phyloP scores from a whole-genome alignment of 2,797 vertebrate genomes.

The Pangasius sanitwongsei region DNA sequence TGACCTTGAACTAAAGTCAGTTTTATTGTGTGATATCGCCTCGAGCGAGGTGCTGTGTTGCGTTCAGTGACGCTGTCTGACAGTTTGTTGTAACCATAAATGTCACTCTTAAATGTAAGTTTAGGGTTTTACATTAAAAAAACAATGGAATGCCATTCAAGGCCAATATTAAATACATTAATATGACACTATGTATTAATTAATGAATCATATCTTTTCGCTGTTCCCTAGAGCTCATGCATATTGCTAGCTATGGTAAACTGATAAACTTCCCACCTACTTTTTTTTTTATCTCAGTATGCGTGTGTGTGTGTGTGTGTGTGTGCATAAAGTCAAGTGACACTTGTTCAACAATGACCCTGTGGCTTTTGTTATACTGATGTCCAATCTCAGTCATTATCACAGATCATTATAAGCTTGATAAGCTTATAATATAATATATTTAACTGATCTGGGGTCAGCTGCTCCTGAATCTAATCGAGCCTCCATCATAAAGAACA shows the following conservation, averaged over 20 bases:
- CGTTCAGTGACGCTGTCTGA: not conserved
- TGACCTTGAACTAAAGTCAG: not conserved
- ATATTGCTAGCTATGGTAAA: not conserved
- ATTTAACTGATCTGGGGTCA: conserved; percentile 11
- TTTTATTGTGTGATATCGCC: not conserved
- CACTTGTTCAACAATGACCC: conserved; percentile 25
- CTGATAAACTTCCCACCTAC: not conserved
- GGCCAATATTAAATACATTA: not conserved
- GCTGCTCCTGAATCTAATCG: not conserved
- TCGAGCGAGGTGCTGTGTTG: not conserved
- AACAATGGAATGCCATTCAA: not conserved
- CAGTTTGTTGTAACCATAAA: not conserved
- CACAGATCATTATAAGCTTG: not conserved
- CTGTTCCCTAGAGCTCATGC: not conserved
- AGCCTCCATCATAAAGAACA: not conserved
- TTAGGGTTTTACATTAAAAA: not conserved
- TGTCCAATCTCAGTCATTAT: not conserved
- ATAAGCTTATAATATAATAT: not conserved
- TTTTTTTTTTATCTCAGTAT: not conserved
- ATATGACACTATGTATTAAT: not conserved
- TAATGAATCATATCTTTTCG: not conserved
- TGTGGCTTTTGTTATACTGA: not conserved
- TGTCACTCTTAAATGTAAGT: not conserved
- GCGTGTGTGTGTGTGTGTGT: conserved; percentile 13
- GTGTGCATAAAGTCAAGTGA: conserved; percentile 20